Conservation (phyloP, 2,888 invertebrate species). For the Cantharis rustica region DNA sequence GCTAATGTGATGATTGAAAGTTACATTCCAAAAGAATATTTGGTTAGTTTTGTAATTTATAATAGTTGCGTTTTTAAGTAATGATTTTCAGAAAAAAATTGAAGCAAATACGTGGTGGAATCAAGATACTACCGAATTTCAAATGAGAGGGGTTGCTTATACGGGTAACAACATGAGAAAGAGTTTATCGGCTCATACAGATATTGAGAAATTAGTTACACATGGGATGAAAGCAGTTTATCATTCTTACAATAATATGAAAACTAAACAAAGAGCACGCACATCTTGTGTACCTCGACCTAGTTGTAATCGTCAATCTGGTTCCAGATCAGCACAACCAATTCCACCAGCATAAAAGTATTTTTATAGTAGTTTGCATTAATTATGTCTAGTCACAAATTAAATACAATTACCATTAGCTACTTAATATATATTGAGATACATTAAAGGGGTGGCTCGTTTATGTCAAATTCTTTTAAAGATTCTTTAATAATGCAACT, state of each 20-base stretch:
- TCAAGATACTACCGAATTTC: constrained; percentile 98
- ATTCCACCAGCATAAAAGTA: constrained; percentile 2
- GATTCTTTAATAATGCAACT: not conserved
- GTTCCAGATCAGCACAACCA: constrained; percentile 12
- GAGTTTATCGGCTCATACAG: constrained; percentile 57
- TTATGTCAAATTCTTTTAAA: not conserved
- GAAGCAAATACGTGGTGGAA: constrained; percentile 95
- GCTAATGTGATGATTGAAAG: constrained; percentile 90
- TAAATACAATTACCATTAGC: not conserved
- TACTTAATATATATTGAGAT: not conserved
- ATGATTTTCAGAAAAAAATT: constrained; percentile 71
- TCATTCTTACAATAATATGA: constrained; percentile 47
- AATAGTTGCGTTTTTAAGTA: constrained; percentile 5
- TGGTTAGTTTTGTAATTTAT: constrained; percentile 60
- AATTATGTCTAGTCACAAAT: not conserved
- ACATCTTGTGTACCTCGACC: constrained; percentile 43
- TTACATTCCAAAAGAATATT: constrained; percentile 93
- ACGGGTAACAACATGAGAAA: constrained; percentile 98
- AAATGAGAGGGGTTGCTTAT: constrained; percentile 96
- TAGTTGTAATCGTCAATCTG: constrained; percentile 8
- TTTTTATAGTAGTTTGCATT: not conserved
- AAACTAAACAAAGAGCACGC: constrained; percentile 35
- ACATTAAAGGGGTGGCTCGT: not conserved
- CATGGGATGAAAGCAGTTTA: constrained; percentile 52
- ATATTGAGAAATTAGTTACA: constrained; percentile 41